Evolutionary conservation across 2,113 vertebrate species (phyloP), one percentile per base, ranked within the genome.

Genomic region (Eurystomus gularis): DNA sequence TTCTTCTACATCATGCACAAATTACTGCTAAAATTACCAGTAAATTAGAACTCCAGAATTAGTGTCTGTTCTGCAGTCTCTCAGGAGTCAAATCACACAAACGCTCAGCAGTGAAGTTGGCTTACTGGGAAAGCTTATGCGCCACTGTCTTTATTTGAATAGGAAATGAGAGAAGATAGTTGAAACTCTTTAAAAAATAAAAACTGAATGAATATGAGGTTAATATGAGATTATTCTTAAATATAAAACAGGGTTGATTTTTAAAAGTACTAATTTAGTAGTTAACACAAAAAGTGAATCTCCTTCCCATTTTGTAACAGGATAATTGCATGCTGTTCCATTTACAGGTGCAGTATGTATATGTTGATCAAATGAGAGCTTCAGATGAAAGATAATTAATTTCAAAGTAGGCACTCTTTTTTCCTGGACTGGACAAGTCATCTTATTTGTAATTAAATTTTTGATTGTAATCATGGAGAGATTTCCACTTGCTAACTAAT

Each of bases 401-500:
- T 65, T 23, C 26, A 60, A 87, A 78, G 13, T 73, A 49, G 57
- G 82, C 25, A 61, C 3, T 2, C 7, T 40, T 91, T 83, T 82
- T 84, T 37, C 25, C n/a, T 61, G 40, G 26, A 73, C 40, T 77
- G n/a, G 49, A 71, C 25, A 91, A 86, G 11, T 5, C 37, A 81
- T 52, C 44, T 13, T 85, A 79, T 82, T 86, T 82, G 68, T 73
- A 90, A 91, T 83, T 81, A 86, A 46, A 13, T 48, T 96, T 92
- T 85, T 69, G 3, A 80, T 62, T 93, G 61, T 19, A 90, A 90
- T 94, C 86, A 90, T 37, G 21, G 68, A 77, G 29, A 80, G 33
- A 81, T 55, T 92, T 92, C 35, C 48, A 70, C 33, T 92, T 90
- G n/a, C 16, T 90, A 92, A 44, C 66, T 92, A 86, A 93, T 95